Evolutionary conservation across 1,140 invertebrate genomes (phyloP).

Genomic region (Drosophila parvula): DNA sequence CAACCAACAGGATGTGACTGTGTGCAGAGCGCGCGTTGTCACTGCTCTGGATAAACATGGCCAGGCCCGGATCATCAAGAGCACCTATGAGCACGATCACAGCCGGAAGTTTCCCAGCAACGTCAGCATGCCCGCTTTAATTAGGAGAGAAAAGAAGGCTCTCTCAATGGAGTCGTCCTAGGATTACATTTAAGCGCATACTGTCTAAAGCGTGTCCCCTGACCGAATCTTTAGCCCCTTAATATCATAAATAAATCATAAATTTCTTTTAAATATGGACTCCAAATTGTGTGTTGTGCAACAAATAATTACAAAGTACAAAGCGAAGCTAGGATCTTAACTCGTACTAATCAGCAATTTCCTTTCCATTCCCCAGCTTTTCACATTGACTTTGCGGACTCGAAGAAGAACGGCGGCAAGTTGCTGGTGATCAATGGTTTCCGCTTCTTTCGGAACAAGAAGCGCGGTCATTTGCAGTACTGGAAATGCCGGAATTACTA

Average conservation of each 20-base stretch:
- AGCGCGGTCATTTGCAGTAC: constrained; percentile 79
- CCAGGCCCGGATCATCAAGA: constrained; percentile 67
- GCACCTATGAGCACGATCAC: constrained; percentile 76
- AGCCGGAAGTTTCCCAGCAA: constrained; percentile 62
- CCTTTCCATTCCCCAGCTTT: constrained; percentile 60
- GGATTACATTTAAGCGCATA: constrained; percentile 45
- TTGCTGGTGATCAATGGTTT: constrained; percentile 83
- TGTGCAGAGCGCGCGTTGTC: constrained; percentile 76
- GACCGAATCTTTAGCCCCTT: constrained; percentile 1
- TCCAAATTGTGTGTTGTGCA: constrained; percentile 4
- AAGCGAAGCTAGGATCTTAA: background rate
- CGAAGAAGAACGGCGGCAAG: constrained; percentile 83
- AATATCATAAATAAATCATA: constrained; percentile 32
- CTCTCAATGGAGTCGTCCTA: constrained; percentile 15
- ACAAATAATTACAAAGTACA: background rate
- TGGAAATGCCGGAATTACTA: constrained; percentile 84
- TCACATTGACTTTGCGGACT: constrained; percentile 81
- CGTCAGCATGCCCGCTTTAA: constrained; percentile 13
- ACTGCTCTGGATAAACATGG: constrained; percentile 65
- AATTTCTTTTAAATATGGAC: constrained; percentile 17
- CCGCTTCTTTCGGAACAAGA: constrained; percentile 82
- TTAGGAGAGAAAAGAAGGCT: constrained; percentile 49
- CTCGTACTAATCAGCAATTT: constrained; percentile 39
- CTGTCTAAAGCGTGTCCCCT: constrained; percentile 18
- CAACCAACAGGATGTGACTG: constrained; percentile 68